Base-by-base conservation (phyloP, 2,113 vertebrate species). In the Oncorhynchus keta region DNA sequence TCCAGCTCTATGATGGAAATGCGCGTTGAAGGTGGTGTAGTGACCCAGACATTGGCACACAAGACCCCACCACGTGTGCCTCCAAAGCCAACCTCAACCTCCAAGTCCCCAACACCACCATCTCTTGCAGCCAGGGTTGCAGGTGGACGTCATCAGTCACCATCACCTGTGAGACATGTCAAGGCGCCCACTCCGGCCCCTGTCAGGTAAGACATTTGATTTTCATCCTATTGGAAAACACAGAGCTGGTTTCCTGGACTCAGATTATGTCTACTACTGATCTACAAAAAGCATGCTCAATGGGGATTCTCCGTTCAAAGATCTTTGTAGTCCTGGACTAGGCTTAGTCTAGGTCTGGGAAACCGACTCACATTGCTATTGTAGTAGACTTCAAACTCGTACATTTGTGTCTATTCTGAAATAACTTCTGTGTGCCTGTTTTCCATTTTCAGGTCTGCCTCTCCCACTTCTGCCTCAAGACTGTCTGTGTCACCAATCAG, bases 101-200 rank as follows among this genome's bases (percentile, higher is more conserved):
- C 97, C 32, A 96, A 95, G 85, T 99, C 98, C 24, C 98, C 97
- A 1, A 95, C 96, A 0, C 96, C 93, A 59, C 76, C 94, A 0
- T 83, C 93, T 22, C 85, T 92, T 73, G 85, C 92, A 26, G 85
- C 94, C 81, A 98, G 94, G 91, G 90, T 94, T 77, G 84, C 96
- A 9, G 87, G 91, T 80, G 90, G 90, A 59, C 94, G 97, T 20
- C 97, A 98, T 55, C 97, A 98, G 80, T 99, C 98, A 2, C 95
- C 96, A 0, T 99, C 97, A 0, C 97, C 98, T 0, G 97, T 99
- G 85, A 95, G 97, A 91, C 96, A 95, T 1, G 97, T 99, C 70
- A 96, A 96, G 89, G 97, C 93, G 2, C 97, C 97, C 0, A 94
- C 94, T 11, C 95, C 96, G 2, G 95, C 96, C 1, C 95, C 97